Percentiles rank a stretch among this genome's conserved stretches.
phyloP scores from a whole-genome alignment of 2,797 vertebrate species.

The Darevskia nairensis region DNA sequence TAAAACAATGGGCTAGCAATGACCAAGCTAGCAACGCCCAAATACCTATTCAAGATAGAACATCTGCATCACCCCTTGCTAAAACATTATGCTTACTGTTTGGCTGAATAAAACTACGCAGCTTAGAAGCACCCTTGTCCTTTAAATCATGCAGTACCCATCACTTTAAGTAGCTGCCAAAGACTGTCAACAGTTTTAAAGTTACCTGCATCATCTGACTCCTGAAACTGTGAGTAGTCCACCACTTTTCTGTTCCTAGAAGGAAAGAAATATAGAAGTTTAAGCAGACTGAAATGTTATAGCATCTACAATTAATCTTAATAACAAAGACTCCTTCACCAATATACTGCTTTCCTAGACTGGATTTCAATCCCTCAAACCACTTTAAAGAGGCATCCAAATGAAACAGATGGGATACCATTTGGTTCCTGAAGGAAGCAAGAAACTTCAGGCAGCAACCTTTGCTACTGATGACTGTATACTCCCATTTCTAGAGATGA shows the following conservation, averaged over 20 bases:
- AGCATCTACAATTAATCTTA: neutral
- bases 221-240: conserved; percentile 99
- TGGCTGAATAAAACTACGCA: neutral
- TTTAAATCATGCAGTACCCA: neutral
- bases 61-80: neutral
- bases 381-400: neutral
- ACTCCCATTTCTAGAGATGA: neutral
- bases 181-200: neutral
- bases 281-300: neutral
- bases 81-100: neutral
- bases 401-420: neutral
- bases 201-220: conserved; percentile 97
- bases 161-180: neutral
- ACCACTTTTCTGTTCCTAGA: conserved; percentile 98
- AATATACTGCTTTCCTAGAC: neutral
- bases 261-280: conserved; percentile 17
- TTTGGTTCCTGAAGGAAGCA: neutral
- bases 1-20: neutral
- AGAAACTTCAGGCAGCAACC: neutral
- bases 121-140: neutral
- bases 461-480: neutral
- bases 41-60: neutral
- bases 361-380: neutral
- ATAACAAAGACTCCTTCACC: neutral
- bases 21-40: neutral